These are phyloP conservation scores for Cryptotermes secundus DNA, from an alignment of 1,140 invertebrate genomes.

Conservation along the genomic window DNA sequence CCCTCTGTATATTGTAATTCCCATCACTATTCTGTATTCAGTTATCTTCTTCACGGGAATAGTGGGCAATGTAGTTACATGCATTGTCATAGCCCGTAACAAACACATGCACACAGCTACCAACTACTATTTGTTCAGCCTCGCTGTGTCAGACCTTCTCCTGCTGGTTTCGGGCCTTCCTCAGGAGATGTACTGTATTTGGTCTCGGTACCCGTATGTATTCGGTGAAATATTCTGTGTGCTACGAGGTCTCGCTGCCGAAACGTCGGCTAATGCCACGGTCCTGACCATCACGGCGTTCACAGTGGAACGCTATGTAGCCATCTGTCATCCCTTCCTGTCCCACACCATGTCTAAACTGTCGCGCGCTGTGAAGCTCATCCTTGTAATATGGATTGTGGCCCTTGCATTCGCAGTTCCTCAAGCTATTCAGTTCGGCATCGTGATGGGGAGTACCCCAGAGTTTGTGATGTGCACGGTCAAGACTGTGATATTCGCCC, in stretches of 20 bases:
- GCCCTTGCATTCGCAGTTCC: conserved; percentile 77
- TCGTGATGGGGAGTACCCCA: conserved; percentile 49
- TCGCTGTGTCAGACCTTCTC: conserved; percentile 90
- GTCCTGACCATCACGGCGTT: conserved; percentile 92
- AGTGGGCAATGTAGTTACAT: conserved; percentile 89
- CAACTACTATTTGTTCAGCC: conserved; percentile 86
- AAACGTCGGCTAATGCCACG: conserved; percentile 91
- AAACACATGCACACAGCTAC: conserved; percentile 91
- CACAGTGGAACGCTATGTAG: conserved; percentile 79
- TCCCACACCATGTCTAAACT: conserved; percentile 83
- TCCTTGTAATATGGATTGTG: conserved; percentile 69
- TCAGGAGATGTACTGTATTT: conserved; percentile 84
- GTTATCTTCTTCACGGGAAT: conserved; percentile 84
- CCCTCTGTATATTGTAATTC: conserved; percentile 69
- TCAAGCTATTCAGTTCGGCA: conserved; percentile 68
- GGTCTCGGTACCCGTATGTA: conserved; percentile 81
- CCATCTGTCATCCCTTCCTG: conserved; percentile 89
- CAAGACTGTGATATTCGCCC: conserved; percentile 37
- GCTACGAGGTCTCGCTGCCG: conserved; percentile 77
- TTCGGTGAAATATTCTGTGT: conserved; percentile 87
- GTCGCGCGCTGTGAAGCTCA: conserved; percentile 67
- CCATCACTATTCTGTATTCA: conserved; percentile 77
- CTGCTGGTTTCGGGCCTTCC: conserved; percentile 77
- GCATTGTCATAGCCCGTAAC: conserved; percentile 87
- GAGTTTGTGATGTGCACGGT: conserved; percentile 20